These are phyloP conservation scores for Huso huso DNA, from an alignment of 2,797 vertebrate genomes.

Conservation along the genomic window DNA sequence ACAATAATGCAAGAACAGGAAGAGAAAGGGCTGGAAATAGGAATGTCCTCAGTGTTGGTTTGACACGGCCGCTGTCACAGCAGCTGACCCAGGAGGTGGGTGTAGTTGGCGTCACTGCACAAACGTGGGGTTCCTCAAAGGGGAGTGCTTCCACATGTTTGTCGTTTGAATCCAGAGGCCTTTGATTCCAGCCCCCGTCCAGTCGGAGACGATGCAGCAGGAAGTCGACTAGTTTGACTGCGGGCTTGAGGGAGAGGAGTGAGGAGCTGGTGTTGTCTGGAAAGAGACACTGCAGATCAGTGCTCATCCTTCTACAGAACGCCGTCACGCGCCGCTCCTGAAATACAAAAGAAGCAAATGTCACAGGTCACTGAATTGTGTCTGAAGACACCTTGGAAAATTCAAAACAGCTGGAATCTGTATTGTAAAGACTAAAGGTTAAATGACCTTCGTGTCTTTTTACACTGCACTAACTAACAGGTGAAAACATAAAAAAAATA, in stretches of 20 bases:
- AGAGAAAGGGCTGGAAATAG: conserved; percentile 2
- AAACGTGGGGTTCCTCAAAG: background rate
- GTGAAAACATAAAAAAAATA: too few species aligned
- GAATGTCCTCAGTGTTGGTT: conserved; percentile 13
- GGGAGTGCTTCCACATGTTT: conserved; percentile 13
- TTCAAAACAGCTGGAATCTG: too few species aligned
- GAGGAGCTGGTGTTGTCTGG: conserved; percentile 26
- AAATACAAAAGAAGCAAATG: conserved; percentile 31
- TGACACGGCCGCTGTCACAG: background rate
- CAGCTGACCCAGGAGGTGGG: conserved; percentile 8
- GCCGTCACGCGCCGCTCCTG: conserved; percentile 45
- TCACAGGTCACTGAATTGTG: conserved; percentile 10
- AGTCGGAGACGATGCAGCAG: conserved; percentile 3
- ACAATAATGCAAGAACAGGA: conserved; percentile 3
- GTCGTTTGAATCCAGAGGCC: conserved; percentile 20
- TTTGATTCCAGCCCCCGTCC: background rate
- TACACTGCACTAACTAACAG: too few species aligned
- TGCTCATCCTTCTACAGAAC: conserved; percentile 41
- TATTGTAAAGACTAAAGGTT: too few species aligned
- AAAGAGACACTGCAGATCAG: conserved; percentile 28
- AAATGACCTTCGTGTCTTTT: too few species aligned
- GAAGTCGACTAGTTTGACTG: conserved; percentile 22
- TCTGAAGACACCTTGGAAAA: too few species aligned
- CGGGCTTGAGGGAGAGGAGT: conserved; percentile 41
- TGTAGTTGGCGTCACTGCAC: conserved; percentile 8